Base-by-base conservation (phyloP, 2,888 invertebrate species). In the Erannis defoliaria region DNA sequence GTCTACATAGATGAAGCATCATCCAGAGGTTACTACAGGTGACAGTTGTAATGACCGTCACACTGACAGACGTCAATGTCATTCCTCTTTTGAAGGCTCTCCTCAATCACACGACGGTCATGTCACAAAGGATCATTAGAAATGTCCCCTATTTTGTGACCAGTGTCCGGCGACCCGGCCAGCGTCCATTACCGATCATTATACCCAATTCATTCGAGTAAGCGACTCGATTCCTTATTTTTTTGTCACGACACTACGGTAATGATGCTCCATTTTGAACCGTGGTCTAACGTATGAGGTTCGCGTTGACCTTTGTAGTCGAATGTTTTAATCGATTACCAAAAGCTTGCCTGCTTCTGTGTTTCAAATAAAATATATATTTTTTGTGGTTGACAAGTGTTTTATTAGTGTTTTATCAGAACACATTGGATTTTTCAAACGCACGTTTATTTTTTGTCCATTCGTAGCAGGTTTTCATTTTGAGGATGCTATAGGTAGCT, bases 201-300 rank as follows among this genome's bases (percentile, higher is more conserved):
- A 81, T 67, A 73, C 65, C 68, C 79, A 73, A 80, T 83, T 82
- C 82, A 82, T 76, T 62, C 58, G 51, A 57, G 35, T 49, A 64
- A 48, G 62, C 62, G 72, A 74, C 69, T 66, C 71, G 71, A 70
- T 69, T 60, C 70, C 64, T 69, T 71, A 76, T 77, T 75, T 74
- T 77, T 74, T 69, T 76, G 82, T 88, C 82, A 87, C 85, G 85
- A 83, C 80, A 75, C 70, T 64, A 74, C 71, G 79, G 80, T 88
- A 87, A 87, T 83, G 87, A 86, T 81, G 81, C 72, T 81, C 86
- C 77, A 82, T 84, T 85, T 86, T 80, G 77, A 81, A 12, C 43
- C 45, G 55, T 43, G 50, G 26, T 48, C 18, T 35, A 40, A 40
- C 29, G 35, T 55, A 37, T 56, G 65, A 54, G 56, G 60, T 62